phyloP scores from a whole-genome alignment of 2,888 invertebrate species.

The Caenorhabditis sp. region DNA sequence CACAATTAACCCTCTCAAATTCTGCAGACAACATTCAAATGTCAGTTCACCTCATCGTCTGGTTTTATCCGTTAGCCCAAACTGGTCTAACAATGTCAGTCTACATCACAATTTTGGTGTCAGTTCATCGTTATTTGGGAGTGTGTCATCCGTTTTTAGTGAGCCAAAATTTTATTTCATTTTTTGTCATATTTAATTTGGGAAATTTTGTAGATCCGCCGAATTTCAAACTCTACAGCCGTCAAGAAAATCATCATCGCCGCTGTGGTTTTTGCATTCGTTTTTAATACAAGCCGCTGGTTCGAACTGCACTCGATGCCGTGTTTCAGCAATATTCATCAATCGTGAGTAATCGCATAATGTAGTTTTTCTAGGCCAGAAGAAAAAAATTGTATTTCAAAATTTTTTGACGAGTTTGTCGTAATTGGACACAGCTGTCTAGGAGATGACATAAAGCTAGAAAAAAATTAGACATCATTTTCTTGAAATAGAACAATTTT shows the following conservation, averaged over 20 bases:
- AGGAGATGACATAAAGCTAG: too few species aligned
- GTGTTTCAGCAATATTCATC: constrained; percentile 37
- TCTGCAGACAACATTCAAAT: constrained; percentile 10
- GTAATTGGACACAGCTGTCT: too few species aligned
- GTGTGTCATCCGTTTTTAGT: constrained; percentile 65
- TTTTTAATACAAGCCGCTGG: constrained; percentile 62
- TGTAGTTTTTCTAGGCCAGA: neutral
- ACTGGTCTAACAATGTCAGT: constrained; percentile 60
- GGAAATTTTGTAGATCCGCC: constrained; percentile 51
- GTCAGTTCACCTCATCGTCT: constrained; percentile 42
- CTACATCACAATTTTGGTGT: constrained; percentile 63
- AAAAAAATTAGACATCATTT: too few species aligned
- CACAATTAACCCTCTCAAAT: neutral
- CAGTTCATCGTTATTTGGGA: constrained; percentile 64
- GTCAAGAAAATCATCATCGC: constrained; percentile 49
- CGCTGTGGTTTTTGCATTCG: constrained; percentile 45
- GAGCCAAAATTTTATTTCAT: neutral
- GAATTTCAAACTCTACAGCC: constrained; percentile 49
- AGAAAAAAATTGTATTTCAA: neutral
- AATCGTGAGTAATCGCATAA: constrained; percentile 19
- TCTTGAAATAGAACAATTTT: too few species aligned
- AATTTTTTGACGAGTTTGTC: too few species aligned
- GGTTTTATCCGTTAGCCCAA: constrained; percentile 61
- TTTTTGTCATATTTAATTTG: constrained; percentile 39
- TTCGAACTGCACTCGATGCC: constrained; percentile 53